Percentiles rank a stretch among this genome's conserved stretches.
Conservation (phyloP, 2,888 invertebrate genomes). For the Alentia gelatinosa region DNA sequence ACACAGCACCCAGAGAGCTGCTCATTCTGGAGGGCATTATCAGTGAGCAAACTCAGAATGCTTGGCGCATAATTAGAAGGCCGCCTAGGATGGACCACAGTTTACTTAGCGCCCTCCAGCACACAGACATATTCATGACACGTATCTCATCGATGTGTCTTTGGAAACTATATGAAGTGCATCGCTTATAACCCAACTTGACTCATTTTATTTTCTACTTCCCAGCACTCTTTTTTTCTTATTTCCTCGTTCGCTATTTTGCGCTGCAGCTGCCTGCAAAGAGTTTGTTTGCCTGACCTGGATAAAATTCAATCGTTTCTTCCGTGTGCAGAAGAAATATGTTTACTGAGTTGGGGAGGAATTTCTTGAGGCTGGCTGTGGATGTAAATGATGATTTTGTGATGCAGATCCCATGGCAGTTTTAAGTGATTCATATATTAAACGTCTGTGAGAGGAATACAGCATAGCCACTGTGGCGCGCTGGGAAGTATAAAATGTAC, state of each 20-base stretch:
- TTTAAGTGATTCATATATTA: too few species aligned
- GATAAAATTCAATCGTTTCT: neutral
- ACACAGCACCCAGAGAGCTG: neutral
- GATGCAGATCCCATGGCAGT: too few species aligned
- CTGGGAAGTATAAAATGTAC: too few species aligned
- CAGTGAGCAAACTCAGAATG: neutral
- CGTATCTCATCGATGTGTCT: neutral
- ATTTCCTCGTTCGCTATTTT: neutral
- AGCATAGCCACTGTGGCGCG: too few species aligned
- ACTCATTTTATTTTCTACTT: neutral
- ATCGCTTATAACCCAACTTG: neutral
- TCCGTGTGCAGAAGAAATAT: neutral
- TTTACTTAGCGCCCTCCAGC: neutral
- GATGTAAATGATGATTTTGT: too few species aligned
- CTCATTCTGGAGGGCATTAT: neutral
- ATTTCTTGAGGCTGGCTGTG: neutral
- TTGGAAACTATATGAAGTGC: neutral
- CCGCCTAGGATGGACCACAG: neutral
- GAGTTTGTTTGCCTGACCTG: neutral
- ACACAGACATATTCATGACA: constrained; percentile 34
- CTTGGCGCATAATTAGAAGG: constrained; percentile 15
- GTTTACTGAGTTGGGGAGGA: neutral
- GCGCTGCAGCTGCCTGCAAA: neutral
- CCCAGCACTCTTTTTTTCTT: neutral
- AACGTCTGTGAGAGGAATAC: too few species aligned